Conservation (phyloP, 2,888 invertebrate species). For the Polymixis flavicincta region DNA sequence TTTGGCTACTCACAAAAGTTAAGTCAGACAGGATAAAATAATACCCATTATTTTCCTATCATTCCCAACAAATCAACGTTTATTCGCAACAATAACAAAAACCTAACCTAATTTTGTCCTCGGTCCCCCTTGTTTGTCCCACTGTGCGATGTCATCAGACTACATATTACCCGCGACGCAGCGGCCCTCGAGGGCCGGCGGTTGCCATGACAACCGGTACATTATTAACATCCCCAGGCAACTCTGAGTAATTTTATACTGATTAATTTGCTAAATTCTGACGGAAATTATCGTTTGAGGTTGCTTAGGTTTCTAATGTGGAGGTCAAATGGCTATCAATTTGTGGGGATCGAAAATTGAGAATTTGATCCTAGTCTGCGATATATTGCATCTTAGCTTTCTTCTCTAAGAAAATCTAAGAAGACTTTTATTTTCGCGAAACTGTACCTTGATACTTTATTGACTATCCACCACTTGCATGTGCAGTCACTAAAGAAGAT, state of each 20-base stretch:
- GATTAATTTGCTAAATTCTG: conserved; percentile 60
- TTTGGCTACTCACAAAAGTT: neutral
- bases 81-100: conserved; percentile 45
- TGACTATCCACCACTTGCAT: neutral
- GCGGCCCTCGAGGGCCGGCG: conserved; percentile 59
- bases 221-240: conserved; percentile 66
- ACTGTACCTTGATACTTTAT: neutral
- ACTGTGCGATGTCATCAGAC: conserved; percentile 61
- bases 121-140: conserved; percentile 33
- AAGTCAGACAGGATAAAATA: neutral
- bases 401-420: neutral
- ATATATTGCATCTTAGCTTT: neutral
- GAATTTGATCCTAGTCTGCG: neutral
- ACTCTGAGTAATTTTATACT: conserved; percentile 54
- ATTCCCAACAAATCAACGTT: neutral
- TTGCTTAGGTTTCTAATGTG: neutral
- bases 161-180: conserved; percentile 45
- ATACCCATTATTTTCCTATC: neutral
- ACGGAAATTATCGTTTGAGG: conserved; percentile 39
- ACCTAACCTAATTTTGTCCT: conserved; percentile 46
- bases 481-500: too few relatives aligned
- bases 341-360: neutral
- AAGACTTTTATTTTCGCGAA: neutral
- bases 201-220: conserved; percentile 66
- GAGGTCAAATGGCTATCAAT: conserved; percentile 19